phyloP scores from a whole-genome alignment of 2,113 vertebrate genomes.

The Diadophis punctatus region DNA sequence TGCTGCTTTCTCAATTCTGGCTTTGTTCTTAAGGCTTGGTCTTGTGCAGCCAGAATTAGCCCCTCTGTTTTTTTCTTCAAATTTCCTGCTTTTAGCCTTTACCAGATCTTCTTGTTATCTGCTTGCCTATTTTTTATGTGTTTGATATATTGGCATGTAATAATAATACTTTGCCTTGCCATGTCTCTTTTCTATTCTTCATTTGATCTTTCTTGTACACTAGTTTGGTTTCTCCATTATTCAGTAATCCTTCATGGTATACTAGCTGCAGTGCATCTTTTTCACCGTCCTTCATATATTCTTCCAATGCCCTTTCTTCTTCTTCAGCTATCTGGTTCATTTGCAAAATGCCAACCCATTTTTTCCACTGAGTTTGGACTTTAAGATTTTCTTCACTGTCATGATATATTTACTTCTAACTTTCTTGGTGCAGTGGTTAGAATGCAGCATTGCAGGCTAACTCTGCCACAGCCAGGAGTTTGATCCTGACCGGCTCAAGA shows the following conservation, averaged over 20 bases:
- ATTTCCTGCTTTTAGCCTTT: too few species aligned
- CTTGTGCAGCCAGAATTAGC: too few species aligned
- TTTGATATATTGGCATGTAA: too few species aligned
- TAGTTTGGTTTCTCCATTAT: not conserved
- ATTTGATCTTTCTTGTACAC: not conserved
- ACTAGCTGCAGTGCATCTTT: not conserved
- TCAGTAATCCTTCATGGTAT: not conserved
- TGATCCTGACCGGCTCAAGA: too few species aligned
- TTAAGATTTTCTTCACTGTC: not conserved
- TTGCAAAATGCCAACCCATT: not conserved
- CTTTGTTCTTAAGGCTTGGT: too few species aligned
- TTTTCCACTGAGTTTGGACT: not conserved
- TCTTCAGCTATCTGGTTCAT: not conserved
- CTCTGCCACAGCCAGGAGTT: not conserved
- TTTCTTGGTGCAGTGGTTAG: not conserved
- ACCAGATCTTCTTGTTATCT: too few species aligned
- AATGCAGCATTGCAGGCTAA: too few species aligned
- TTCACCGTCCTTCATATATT: not conserved
- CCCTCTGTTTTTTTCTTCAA: too few species aligned
- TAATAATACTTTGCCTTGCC: too few species aligned
- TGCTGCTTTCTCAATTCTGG: too few species aligned
- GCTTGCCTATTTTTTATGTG: too few species aligned
- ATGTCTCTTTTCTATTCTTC: too few species aligned
- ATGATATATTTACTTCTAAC: not conserved
- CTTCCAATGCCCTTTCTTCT: not conserved